These are phyloP conservation scores for Pseudococcus longispinus DNA, from an alignment of 2,888 invertebrate species.

Conservation along the genomic window DNA sequence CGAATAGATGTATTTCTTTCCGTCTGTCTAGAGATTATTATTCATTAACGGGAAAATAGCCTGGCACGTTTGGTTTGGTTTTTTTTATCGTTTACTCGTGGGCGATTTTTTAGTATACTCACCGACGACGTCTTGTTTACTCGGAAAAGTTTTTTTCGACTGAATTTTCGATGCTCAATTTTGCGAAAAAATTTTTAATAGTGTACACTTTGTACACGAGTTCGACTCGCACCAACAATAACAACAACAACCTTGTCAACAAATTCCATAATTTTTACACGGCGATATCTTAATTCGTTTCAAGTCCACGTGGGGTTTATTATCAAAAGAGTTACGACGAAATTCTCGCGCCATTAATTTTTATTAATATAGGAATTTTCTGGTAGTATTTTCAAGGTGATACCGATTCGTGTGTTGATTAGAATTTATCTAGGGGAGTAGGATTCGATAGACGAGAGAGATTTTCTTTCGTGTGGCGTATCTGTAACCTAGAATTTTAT, in stretches of 20 bases:
- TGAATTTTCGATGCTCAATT: not conserved
- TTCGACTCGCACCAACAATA: not conserved
- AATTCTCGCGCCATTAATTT: conserved; percentile 3
- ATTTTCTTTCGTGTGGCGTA: not conserved
- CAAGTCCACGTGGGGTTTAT: conserved; percentile 17
- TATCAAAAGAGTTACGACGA: not conserved
- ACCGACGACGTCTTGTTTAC: not conserved
- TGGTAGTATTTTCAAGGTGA: not conserved
- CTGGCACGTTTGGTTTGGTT: not conserved
- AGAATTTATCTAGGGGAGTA: not conserved
- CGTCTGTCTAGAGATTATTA: not conserved
- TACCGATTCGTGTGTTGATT: not conserved
- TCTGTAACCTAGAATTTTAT: not conserved
- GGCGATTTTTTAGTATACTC: not conserved
- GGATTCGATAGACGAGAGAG: not conserved
- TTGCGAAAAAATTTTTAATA: not conserved
- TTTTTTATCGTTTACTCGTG: conserved; percentile 19
- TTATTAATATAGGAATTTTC: conserved; percentile 7
- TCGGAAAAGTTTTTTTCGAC: not conserved
- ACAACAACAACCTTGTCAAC: conserved; percentile 3
- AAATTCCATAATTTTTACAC: conserved; percentile 7
- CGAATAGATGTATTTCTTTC: not conserved
- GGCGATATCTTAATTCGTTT: not conserved
- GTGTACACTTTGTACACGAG: not conserved
- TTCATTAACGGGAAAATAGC: not conserved